phyloP scores from a whole-genome alignment of 2,113 vertebrate genomes.

The Ranitomeya imitator region DNA sequence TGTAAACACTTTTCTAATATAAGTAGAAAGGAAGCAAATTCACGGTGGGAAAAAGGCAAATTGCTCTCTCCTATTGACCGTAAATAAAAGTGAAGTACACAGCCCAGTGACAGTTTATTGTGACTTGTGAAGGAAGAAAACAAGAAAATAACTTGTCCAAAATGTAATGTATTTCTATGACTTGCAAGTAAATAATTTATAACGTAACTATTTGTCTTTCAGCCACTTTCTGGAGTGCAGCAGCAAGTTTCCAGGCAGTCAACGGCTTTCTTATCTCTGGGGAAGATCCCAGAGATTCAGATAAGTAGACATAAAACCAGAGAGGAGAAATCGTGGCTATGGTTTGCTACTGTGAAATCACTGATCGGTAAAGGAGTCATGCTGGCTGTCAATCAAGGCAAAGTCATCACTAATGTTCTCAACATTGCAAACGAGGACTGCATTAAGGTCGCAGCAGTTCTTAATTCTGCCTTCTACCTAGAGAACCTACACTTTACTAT shows the following conservation, averaged over 20 bases:
- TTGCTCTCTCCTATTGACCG: slow-evolving; percentile 23
- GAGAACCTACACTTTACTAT: slow-evolving; percentile 95
- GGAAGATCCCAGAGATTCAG: slow-evolving; percentile 90
- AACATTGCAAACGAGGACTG: slow-evolving; percentile 97
- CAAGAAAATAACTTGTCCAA: slow-evolving; percentile 34
- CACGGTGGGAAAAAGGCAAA: slow-evolving; percentile 25
- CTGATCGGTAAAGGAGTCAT: slow-evolving; percentile 94
- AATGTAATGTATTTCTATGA: slow-evolving; percentile 29
- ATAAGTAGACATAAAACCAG: slow-evolving; percentile 76
- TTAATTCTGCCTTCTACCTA: slow-evolving; percentile 95
- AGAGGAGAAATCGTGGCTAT: slow-evolving; percentile 89
- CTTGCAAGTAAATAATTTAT: slow-evolving; percentile 45
- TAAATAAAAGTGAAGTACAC: slow-evolving; percentile 16
- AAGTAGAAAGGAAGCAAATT: slow-evolving; percentile 2
- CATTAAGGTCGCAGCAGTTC: slow-evolving; percentile 94
- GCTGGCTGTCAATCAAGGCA: slow-evolving; percentile 93
- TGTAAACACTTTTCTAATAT: slow-evolving; percentile 13
- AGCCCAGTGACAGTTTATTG: slow-evolving; percentile 17
- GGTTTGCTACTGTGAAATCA: slow-evolving; percentile 93
- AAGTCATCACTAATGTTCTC: slow-evolving; percentile 90
- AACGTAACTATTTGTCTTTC: slow-evolving; percentile 65
- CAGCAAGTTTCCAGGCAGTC: slow-evolving; percentile 93
- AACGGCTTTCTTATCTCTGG: slow-evolving; percentile 89
- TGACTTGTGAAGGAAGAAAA: neutral
- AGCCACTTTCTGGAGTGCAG: slow-evolving; percentile 96